Evolutionary conservation across 2,113 vertebrate genomes (phyloP), one percentile per base, ranked within the genome.

Genomic region (Albula glossodonta): DNA sequence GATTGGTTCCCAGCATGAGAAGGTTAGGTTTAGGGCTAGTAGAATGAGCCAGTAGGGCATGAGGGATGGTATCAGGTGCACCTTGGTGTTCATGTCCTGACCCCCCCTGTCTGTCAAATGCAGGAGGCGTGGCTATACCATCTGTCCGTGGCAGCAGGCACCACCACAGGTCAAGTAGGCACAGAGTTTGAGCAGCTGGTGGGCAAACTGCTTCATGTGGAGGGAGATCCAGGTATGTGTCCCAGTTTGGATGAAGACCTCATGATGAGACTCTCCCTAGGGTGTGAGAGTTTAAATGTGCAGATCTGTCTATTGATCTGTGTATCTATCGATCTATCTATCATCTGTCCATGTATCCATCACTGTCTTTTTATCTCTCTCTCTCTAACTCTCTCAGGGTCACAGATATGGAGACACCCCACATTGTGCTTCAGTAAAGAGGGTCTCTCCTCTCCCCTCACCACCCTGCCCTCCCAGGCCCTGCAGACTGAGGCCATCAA

Each of bases 401-500:
- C 97, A 90, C 97, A 97, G 78, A 95, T 97, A 82, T 99, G 98
- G 98, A 97, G 95, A 90, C 97, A 98, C 79, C 97, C 97, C n/a
- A 92, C 90, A 84, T 88, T 99, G 90, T 99, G 97, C 90, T 98
- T 98, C 92, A 99, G 96, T 92, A 99, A 99, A 92, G 97, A 99
- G 92, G 97, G 97, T 78, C 95, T 99, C 88, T 88, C 91, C n/a
- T 97, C 96, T 22, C 96, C 98, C 80, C 96, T 99, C 88, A 99
- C 97, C 87, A 98, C 98, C 0, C 87, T 99, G 81, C 98, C 98
- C 50, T 99, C 98, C 15, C 97, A 97, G 93, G 98, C 98, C 74
- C 93, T 99, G 83, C 98, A 98, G 93, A 99, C 98, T 0, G 98
- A 99, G 93, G 98, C 98, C 10, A 95, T 99, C 87, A 99, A 99